A percentile compares a stretch with the other conserved stretches of the same genome.
Conservation (phyloP, 2,888 invertebrate genomes). For the Caenorhabditis sinica region DNA sequence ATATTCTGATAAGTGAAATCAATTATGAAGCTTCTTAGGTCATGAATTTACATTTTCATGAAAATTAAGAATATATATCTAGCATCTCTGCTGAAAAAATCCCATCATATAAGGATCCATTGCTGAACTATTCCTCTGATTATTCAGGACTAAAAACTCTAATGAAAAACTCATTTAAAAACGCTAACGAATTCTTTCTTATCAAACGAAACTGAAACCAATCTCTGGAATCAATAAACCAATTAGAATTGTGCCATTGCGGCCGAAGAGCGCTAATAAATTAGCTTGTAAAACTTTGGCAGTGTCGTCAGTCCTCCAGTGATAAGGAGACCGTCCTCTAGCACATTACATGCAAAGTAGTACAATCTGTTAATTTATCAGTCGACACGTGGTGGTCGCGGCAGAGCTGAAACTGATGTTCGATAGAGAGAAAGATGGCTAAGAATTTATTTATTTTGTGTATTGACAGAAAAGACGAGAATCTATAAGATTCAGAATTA, state of each 20-base stretch:
- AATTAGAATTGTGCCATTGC: slow-evolving; percentile 49
- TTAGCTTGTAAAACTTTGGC: slow-evolving; percentile 61
- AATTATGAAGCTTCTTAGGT: no score
- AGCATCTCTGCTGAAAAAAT: no score
- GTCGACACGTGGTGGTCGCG: slow-evolving; percentile 57
- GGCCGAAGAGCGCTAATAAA: slow-evolving; percentile 55
- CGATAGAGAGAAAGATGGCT: slow-evolving; percentile 29
- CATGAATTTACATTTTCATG: no score
- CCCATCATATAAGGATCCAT: no score
- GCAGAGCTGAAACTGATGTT: slow-evolving; percentile 54
- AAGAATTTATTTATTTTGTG: slow-evolving; percentile 12
- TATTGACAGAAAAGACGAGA: background rate
- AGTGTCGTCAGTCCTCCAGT: slow-evolving; percentile 48
- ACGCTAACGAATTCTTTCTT: background rate
- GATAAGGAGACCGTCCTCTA: slow-evolving; percentile 43
- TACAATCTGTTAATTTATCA: slow-evolving; percentile 56
- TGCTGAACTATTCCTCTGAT: no score
- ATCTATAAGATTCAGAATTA: slow-evolving; percentile 2
- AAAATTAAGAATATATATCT: no score
- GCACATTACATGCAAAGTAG: slow-evolving; percentile 60
- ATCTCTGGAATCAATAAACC: slow-evolving; percentile 42
- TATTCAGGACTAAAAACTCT: no score
- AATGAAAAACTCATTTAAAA: background rate
- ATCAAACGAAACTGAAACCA: slow-evolving; percentile 4
- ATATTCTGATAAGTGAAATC: no score